Evolutionary conservation across 2,797 vertebrate species (phyloP), one percentile per base, ranked within the genome.

Genomic region (Acanthurus lineatus): DNA sequence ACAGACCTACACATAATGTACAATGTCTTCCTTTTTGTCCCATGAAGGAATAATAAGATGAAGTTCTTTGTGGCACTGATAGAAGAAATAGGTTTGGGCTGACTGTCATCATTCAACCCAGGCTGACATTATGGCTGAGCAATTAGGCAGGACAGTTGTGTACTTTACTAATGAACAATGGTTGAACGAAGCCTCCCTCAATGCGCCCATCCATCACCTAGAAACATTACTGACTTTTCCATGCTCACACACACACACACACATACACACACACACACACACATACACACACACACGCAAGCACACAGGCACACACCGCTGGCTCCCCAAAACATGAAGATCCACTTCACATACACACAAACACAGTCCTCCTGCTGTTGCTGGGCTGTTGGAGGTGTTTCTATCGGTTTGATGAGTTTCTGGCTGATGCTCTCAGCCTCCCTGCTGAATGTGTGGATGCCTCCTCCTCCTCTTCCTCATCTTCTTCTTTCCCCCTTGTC

Each of bases 401-500:
- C 82, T 85, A 77, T 75, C 51, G 45, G 71, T 91, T 91, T 94
- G 93, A 94, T 94, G 92, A 93, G 91, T 94, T 93, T 91, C 91
- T 93, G 91, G 93, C 90, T 77, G 66, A 48, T 84, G 77, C 86
- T 84, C 91, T 82, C 77, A 87, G 91, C 84, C 88, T 94, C 91
- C 93, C 93, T 64, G 93, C 94, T 92, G 94, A 84, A 95, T 60
- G 88, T 89, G 91, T 92, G 90, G 85, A 91, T 90, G 87, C 87
- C 66, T 89, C 86, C 84, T 87, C 80, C 82, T 84, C 87, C 66
- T 89, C 86, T 85, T 87, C 80, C 82, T 84, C 82, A 69, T 87
- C 86, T 82, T 87, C 73, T 17, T 90, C 88, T 90, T 93, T 91
- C 88, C 92, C 90, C 92, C 91, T 90, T 95, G 94, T 95, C 95